These are phyloP conservation scores for Montipora cactus DNA, from an alignment of 64 coral and sea anemone genomes.

Conservation along the genomic window DNA sequence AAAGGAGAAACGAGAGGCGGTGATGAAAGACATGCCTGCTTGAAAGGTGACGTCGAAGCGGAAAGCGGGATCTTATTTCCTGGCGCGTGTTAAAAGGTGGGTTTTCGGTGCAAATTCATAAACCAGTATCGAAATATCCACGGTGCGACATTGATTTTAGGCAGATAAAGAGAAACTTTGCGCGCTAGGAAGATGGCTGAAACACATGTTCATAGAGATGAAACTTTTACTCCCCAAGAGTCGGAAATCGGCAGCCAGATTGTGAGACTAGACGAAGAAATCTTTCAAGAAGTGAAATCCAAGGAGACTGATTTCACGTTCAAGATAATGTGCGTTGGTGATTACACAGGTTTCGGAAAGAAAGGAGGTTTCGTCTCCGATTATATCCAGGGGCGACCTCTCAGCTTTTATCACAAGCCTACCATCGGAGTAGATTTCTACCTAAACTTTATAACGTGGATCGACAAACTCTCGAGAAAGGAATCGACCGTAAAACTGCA, in stretches of 20 bases:
- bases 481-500: conserved; percentile 80
- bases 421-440: conserved; percentile 95
- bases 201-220: conserved; percentile 10
- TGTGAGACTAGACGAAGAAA: conserved; percentile 56
- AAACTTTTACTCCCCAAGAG: not conserved
- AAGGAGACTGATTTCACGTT: conserved; percentile 89
- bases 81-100: conserved; percentile 34
- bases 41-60: not conserved
- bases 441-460: conserved; percentile 88
- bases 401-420: conserved; percentile 94
- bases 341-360: conserved; percentile 94
- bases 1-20: not conserved
- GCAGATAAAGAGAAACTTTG: not conserved
- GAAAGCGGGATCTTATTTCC: conserved; percentile 10
- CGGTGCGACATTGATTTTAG: not conserved
- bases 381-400: conserved; percentile 84
- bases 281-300: conserved; percentile 65
- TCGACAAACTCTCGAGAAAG: conserved; percentile 53
- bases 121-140: conserved; percentile 27
- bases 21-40: conserved; percentile 13
- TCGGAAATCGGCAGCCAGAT: conserved; percentile 46
- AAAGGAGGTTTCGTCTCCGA: conserved; percentile 91
- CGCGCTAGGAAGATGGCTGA: not conserved
- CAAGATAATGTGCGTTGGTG: conserved; percentile 95
- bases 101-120: conserved; percentile 26